These are phyloP conservation scores for Caradrina kadenii DNA, from an alignment of 2,888 invertebrate genomes.

Conservation along the genomic window DNA sequence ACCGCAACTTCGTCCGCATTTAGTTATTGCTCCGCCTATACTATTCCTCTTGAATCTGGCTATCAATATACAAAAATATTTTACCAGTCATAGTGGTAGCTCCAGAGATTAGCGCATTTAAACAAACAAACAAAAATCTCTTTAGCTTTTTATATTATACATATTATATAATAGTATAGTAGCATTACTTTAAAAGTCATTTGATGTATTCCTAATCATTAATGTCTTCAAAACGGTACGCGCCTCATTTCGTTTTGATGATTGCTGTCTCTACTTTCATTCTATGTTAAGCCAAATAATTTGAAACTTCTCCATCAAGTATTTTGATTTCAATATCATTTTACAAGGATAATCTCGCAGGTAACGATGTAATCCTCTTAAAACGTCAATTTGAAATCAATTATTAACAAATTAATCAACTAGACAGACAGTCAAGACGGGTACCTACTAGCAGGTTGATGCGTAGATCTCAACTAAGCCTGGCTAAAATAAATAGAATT, in stretches of 20 bases:
- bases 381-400: conserved; percentile 35
- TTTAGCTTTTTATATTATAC: no score
- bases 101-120: no score
- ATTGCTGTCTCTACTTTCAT: neutral
- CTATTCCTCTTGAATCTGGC: no score
- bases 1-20: no score
- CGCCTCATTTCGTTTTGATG: conserved; percentile 1
- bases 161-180: neutral
- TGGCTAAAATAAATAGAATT: neutral
- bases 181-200: neutral
- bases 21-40: no score
- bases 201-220: neutral
- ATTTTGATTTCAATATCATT: conserved; percentile 32
- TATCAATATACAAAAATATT: no score
- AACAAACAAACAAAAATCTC: no score
- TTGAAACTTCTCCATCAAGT: neutral
- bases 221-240: neutral
- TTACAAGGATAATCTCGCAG: conserved; percentile 41
- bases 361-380: conserved; percentile 27
- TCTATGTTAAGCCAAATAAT: conserved; percentile 5
- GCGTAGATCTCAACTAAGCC: neutral
- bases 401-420: conserved; percentile 40
- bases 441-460: neutral
- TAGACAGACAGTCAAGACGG: conserved; percentile 9
- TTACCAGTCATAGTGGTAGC: no score